phyloP scores from a whole-genome alignment of 2,113 vertebrate species.

The Hypomesus transpacificus region DNA sequence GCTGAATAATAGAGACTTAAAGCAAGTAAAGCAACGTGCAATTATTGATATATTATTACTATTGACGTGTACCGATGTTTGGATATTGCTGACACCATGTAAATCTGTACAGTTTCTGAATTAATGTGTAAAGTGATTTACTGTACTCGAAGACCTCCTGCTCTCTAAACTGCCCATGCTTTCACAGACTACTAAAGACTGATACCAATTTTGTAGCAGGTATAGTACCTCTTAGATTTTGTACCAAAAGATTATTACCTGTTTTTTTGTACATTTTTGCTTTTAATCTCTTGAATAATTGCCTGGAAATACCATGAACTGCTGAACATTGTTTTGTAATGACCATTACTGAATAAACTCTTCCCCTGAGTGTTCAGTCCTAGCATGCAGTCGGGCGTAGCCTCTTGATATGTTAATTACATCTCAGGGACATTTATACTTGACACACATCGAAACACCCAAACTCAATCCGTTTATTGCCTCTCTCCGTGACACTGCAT shows the following conservation, averaged over 20 bases:
- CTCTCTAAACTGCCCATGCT: constrained; percentile 49
- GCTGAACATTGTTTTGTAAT: constrained; percentile 48
- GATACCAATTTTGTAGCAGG: constrained; percentile 55
- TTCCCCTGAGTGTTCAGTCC: neutral
- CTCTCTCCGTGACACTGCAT: too few relatives aligned
- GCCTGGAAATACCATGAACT: constrained; percentile 42
- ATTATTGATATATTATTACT: constrained; percentile 54
- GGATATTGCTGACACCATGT: constrained; percentile 37
- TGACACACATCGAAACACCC: too few relatives aligned
- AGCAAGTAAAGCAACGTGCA: constrained; percentile 33
- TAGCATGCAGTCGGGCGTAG: too few relatives aligned
- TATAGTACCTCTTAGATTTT: constrained; percentile 58
- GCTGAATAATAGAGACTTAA: neutral
- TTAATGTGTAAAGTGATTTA: constrained; percentile 28
- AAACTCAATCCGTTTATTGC: too few relatives aligned
- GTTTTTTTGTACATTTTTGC: constrained; percentile 46
- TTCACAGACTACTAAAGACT: constrained; percentile 18
- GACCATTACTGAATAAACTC: constrained; percentile 51
- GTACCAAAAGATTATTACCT: constrained; percentile 43
- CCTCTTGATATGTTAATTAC: too few relatives aligned
- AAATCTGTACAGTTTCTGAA: constrained; percentile 56
- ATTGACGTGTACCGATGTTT: constrained; percentile 47
- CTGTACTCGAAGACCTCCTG: constrained; percentile 46
- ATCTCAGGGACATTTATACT: too few relatives aligned
- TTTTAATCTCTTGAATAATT: constrained; percentile 35